Conservation (phyloP, 2,113 vertebrate genomes). For the Campylomormyrus numenius region DNA sequence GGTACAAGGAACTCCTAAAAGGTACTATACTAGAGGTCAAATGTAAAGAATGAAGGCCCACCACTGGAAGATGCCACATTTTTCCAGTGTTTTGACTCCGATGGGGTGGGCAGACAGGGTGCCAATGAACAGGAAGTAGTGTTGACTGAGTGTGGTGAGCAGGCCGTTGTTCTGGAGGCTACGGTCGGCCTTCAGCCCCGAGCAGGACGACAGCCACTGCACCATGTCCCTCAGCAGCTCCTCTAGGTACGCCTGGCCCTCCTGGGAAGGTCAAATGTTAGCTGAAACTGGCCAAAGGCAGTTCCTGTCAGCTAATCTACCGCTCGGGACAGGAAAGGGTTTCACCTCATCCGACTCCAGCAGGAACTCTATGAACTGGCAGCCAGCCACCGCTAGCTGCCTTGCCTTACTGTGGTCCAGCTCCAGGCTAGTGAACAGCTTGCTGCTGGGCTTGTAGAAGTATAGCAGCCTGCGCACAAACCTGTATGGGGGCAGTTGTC, state of each 20-base stretch:
- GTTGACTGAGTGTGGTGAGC: conserved; percentile 75
- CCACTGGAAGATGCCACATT: conserved; percentile 80
- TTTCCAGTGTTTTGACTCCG: conserved; percentile 79
- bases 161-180: conserved; percentile 76
- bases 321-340: background rate
- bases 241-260: conserved; percentile 74
- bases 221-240: conserved; percentile 80
- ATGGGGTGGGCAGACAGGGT: conserved; percentile 73
- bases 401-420: conserved; percentile 69
- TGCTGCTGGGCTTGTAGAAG: conserved; percentile 81
- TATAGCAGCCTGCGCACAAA: conserved; percentile 75
- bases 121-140: conserved; percentile 80
- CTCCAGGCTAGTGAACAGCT: conserved; percentile 69
- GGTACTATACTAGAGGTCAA: background rate
- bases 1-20: background rate
- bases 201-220: conserved; percentile 67
- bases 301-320: background rate
- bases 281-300: background rate
- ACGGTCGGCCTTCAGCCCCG: conserved; percentile 70
- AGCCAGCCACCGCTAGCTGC: conserved; percentile 73
- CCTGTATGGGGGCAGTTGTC: conserved; percentile 40
- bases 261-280: conserved; percentile 45
- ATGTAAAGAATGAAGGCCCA: conserved; percentile 39
- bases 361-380: conserved; percentile 76
- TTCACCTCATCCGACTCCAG: conserved; percentile 74